Conservation (phyloP, 2,797 vertebrate genomes). For the Nyctibius grandis region DNA sequence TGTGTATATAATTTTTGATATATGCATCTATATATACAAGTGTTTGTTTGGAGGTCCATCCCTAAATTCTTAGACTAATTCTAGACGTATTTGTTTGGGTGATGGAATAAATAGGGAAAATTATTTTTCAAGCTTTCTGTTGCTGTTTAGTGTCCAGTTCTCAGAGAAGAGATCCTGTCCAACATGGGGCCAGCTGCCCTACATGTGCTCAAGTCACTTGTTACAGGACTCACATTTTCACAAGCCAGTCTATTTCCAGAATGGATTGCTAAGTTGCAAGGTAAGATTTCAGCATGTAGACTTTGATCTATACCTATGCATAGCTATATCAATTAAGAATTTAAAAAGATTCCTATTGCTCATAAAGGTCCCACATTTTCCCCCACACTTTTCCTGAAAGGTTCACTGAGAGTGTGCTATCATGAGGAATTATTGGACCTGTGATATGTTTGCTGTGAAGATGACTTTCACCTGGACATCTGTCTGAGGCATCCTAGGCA, state of each 20-base stretch:
- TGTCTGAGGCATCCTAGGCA: not conserved
- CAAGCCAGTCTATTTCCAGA: not conserved
- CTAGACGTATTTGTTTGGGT: not conserved
- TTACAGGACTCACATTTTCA: not conserved
- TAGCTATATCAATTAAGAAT: not conserved
- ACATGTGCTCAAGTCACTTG: fast-evolving
- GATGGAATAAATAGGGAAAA: not conserved
- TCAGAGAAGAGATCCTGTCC: not conserved
- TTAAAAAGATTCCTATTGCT: not conserved
- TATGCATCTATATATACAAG: not conserved
- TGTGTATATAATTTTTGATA: not conserved
- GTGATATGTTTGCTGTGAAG: not conserved
- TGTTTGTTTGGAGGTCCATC: not conserved
- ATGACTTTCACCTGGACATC: not conserved
- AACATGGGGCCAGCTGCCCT: not conserved
- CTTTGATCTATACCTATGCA: not conserved
- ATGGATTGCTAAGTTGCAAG: not conserved
- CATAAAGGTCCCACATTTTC: not conserved
- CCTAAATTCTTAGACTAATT: not conserved
- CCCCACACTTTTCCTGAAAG: not conserved
- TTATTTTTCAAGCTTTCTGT: not conserved
- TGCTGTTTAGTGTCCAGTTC: not conserved
- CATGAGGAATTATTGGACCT: not conserved
- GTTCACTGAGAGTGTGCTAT: not conserved
- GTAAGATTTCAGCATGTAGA: not conserved